Percentiles rank a stretch among this genome's conserved stretches.
These are phyloP conservation scores for Drosophila prostipennis DNA, from an alignment of 2,888 invertebrate species.

Conservation along the genomic window DNA sequence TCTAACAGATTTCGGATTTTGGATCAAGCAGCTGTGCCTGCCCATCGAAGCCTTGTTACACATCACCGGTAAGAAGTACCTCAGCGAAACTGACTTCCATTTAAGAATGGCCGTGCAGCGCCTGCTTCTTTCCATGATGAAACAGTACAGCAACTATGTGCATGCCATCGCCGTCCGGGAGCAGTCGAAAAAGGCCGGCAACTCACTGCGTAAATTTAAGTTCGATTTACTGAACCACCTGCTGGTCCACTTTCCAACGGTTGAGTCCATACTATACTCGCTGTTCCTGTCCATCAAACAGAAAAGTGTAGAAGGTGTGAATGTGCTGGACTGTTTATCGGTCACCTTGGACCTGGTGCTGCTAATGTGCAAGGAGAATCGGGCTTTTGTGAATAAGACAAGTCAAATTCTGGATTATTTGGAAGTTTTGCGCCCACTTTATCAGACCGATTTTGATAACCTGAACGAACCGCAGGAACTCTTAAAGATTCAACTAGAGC, in stretches of 20 bases:
- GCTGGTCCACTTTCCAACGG: constrained; percentile 81
- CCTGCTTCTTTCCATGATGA: constrained; percentile 84
- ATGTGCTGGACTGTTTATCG: constrained; percentile 82
- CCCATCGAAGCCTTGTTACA: constrained; percentile 78
- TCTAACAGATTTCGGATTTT: constrained; percentile 79
- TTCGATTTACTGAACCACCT: constrained; percentile 84
- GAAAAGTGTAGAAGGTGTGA: constrained; percentile 35
- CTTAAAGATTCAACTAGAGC: constrained; percentile 73
- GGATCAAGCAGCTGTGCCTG: constrained; percentile 82
- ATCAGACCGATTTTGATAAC: constrained; percentile 68
- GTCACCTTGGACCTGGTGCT: constrained; percentile 81
- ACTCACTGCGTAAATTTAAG: constrained; percentile 81
- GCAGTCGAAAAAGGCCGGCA: constrained; percentile 70
- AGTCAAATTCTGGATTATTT: constrained; percentile 82
- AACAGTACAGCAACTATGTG: constrained; percentile 83
- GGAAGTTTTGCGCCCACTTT: constrained; percentile 81
- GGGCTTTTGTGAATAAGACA: constrained; percentile 82
- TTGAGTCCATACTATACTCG: constrained; percentile 80
- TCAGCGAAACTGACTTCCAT: constrained; percentile 58
- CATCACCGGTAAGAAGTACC: constrained; percentile 58
- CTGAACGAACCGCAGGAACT: constrained; percentile 23
- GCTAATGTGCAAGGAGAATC: constrained; percentile 81
- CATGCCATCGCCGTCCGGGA: constrained; percentile 75
- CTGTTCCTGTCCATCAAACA: constrained; percentile 71
- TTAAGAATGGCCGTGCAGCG: constrained; percentile 82